Evolutionary conservation across 23 tunicate species (phyloP).

Genomic region (Trididemnum nubilum): DNA sequence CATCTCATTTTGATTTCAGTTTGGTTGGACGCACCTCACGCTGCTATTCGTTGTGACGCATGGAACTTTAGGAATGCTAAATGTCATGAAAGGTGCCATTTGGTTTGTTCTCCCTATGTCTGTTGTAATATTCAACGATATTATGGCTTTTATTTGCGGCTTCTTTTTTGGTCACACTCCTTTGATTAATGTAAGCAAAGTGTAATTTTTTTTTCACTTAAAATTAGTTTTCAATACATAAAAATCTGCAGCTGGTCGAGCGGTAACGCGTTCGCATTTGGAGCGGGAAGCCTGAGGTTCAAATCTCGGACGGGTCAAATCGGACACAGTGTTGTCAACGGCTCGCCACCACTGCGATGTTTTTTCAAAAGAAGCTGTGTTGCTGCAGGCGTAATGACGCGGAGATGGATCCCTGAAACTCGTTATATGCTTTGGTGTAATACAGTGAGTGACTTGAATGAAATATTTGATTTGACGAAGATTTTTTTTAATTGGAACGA

Average conservation of each 20-base stretch:
- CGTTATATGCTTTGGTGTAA: not conserved
- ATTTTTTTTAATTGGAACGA: too few relatives aligned
- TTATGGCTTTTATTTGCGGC: conserved; percentile 93
- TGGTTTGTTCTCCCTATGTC: conserved; percentile 87
- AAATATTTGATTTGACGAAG: too few relatives aligned
- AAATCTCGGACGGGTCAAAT: too few relatives aligned
- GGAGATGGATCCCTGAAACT: not conserved
- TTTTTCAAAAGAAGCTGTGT: too few relatives aligned
- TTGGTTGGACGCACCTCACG: conserved; percentile 97
- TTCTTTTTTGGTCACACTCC: conserved; percentile 94
- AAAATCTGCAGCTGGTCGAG: too few relatives aligned
- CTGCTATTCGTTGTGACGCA: conserved; percentile 87
- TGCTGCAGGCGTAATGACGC: not conserved
- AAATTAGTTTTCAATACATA: too few relatives aligned
- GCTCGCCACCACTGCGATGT: not conserved
- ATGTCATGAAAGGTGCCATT: conserved; percentile 80
- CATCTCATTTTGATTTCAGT: too few relatives aligned
- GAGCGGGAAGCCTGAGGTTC: too few relatives aligned
- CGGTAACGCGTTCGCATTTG: too few relatives aligned
- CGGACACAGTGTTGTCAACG: not conserved
- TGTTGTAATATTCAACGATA: conserved; percentile 90
- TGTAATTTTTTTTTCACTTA: too few relatives aligned
- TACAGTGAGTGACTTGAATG: not conserved
- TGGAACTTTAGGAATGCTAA: conserved; percentile 68
- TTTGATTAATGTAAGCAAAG: conserved; percentile 70